A percentile compares a stretch with the other conserved stretches of the same genome.
phyloP scores from a whole-genome alignment of 2,113 vertebrate species.

The Ranitomeya variabilis region DNA sequence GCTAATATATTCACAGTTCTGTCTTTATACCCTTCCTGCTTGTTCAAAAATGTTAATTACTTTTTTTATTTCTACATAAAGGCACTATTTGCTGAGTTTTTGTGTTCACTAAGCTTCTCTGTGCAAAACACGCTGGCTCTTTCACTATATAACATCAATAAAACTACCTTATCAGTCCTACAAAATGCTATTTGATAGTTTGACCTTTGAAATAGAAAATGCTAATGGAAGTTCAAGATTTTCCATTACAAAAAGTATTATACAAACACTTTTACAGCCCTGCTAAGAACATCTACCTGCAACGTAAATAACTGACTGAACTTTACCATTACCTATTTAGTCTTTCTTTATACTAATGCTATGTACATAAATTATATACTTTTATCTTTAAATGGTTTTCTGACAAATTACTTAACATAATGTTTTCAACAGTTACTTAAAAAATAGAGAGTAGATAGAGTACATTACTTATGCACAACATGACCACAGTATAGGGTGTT shows the following conservation, averaged over 20 bases:
- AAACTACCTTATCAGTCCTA: constrained; percentile 52
- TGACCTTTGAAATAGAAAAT: constrained; percentile 55
- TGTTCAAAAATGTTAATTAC: constrained; percentile 31
- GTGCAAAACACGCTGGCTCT: constrained; percentile 22
- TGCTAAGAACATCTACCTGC: constrained; percentile 24
- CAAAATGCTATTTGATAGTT: constrained; percentile 51
- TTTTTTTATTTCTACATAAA: background rate
- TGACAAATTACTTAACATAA: background rate
- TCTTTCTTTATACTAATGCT: constrained; percentile 17
- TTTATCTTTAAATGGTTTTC: background rate
- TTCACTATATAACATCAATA: constrained; percentile 53
- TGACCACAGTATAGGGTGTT: no score
- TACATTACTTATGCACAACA: no score
- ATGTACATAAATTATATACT: background rate
- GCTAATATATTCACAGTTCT: background rate
- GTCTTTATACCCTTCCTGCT: background rate
- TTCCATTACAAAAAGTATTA: constrained; percentile 53
- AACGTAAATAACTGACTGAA: constrained; percentile 24
- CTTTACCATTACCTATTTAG: background rate
- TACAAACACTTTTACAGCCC: constrained; percentile 47
- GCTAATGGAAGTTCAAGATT: constrained; percentile 52
- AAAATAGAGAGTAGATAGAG: no score
- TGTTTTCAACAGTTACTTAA: background rate
- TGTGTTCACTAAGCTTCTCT: constrained; percentile 26
- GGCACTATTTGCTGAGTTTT: constrained; percentile 36